Percentiles rank a stretch among this genome's conserved stretches.
Evolutionary conservation across 2,888 invertebrate species (phyloP).

Genomic region (Catocala sponsa): DNA sequence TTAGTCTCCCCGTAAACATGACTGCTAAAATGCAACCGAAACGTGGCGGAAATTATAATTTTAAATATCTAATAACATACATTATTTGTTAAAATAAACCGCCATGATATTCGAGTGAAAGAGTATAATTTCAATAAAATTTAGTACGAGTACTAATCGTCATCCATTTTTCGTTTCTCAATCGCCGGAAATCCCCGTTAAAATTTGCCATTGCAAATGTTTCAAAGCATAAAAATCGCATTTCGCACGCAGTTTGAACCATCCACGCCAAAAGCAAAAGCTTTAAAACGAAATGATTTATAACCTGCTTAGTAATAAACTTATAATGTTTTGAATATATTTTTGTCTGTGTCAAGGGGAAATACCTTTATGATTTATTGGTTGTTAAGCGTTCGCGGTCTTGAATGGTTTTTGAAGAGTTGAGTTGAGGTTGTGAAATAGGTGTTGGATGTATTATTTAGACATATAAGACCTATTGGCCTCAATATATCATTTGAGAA

Average conservation of each 20-base stretch:
- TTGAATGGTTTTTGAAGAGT: neutral
- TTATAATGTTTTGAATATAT: conserved; percentile 5
- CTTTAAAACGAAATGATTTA: conserved; percentile 9
- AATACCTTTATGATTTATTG: conserved; percentile 5
- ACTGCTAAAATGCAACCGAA: too few species aligned
- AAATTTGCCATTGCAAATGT: neutral
- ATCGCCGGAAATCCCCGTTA: neutral
- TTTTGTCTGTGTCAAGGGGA: conserved; percentile 4
- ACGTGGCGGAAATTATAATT: too few species aligned
- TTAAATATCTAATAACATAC: too few species aligned
- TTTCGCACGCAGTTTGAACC: conserved; percentile 2
- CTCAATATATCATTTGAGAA: too few species aligned
- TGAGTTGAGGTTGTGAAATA: neutral
- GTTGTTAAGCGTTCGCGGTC: conserved; percentile 1
- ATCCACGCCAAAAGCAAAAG: conserved; percentile 5
- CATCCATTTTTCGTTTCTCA: neutral
- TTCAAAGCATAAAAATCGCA: neutral
- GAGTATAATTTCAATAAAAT: too few species aligned
- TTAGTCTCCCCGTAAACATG: too few species aligned
- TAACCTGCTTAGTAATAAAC: conserved; percentile 1
- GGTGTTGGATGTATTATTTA: conserved; percentile 1
- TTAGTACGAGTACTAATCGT: neutral
- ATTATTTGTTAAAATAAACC: too few species aligned
- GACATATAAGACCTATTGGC: neutral
- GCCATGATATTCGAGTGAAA: too few species aligned